Percentiles rank a stretch among this genome's conserved stretches.
These are phyloP conservation scores for Subacronicta megacephala DNA, from an alignment of 2,888 invertebrate genomes.

Conservation along the genomic window DNA sequence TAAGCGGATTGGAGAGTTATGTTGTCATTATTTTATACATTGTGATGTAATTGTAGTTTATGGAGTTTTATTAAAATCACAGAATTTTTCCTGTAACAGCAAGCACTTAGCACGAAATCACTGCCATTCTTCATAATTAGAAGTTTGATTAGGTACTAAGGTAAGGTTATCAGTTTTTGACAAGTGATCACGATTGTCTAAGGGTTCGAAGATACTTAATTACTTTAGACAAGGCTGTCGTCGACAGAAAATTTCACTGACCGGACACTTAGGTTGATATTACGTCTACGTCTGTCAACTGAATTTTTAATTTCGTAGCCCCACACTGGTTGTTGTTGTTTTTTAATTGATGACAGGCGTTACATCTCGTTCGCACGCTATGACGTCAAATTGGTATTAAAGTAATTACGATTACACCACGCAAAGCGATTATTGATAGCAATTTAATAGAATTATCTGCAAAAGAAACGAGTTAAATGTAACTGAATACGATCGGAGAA, in stretches of 20 bases:
- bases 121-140: too few species aligned
- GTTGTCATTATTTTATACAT: conserved; percentile 14
- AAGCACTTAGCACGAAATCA: too few species aligned
- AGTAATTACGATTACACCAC: conserved; percentile 44
- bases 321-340: conserved; percentile 40
- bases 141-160: too few species aligned
- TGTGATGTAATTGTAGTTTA: background rate
- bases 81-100: background rate
- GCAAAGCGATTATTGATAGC: conserved; percentile 11
- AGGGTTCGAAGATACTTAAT: too few species aligned
- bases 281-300: background rate
- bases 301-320: conserved; percentile 26
- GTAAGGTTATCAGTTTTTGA: too few species aligned
- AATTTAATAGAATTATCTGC: conserved; percentile 18
- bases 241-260: too few species aligned
- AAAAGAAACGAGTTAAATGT: too few species aligned
- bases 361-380: conserved; percentile 64
- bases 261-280: too few species aligned
- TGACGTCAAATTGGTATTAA: conserved; percentile 64
- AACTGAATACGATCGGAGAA: too few species aligned
- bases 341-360: conserved; percentile 54
- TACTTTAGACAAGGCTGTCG: too few species aligned
- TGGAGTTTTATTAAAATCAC: background rate
- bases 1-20: conserved; percentile 32
- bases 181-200: too few species aligned